Evolutionary conservation across 2,113 vertebrate species (phyloP).

Genomic region (Periophthalmodon schlosseri): DNA sequence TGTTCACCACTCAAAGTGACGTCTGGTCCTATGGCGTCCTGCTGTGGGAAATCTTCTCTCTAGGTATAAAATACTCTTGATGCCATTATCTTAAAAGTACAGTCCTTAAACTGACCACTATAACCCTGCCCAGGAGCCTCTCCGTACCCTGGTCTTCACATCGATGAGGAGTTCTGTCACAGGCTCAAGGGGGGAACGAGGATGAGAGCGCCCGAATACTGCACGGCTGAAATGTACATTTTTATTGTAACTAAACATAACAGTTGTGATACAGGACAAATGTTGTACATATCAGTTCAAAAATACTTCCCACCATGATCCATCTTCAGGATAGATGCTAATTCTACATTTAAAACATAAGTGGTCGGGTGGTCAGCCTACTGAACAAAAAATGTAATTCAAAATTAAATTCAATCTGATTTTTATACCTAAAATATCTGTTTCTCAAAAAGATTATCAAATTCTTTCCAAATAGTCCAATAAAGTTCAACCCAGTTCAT

Average conservation of each 20-base stretch:
- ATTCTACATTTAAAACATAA: neutral
- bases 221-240: constrained; percentile 89
- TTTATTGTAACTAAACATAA: neutral
- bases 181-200: constrained; percentile 88
- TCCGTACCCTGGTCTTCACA: constrained; percentile 91
- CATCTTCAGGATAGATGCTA: no score
- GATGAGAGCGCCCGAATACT: constrained; percentile 89
- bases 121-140: constrained; percentile 82
- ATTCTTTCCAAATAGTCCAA: neutral
- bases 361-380: neutral
- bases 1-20: constrained; percentile 95
- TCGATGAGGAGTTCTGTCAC: constrained; percentile 94
- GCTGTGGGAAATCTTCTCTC: constrained; percentile 97
- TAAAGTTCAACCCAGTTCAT: neutral
- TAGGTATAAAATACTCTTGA: constrained; percentile 74
- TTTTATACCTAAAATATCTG: no score
- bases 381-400: neutral
- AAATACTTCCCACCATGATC: no score
- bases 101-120: neutral
- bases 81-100: neutral
- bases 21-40: constrained; percentile 95
- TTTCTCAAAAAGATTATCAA: neutral
- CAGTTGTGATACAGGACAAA: neutral
- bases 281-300: neutral
- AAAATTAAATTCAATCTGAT: no score